Evolutionary conservation across 1,140 invertebrate species (phyloP), one percentile per base, ranked within the genome.

Genomic region (Chlorops oryzae): DNA sequence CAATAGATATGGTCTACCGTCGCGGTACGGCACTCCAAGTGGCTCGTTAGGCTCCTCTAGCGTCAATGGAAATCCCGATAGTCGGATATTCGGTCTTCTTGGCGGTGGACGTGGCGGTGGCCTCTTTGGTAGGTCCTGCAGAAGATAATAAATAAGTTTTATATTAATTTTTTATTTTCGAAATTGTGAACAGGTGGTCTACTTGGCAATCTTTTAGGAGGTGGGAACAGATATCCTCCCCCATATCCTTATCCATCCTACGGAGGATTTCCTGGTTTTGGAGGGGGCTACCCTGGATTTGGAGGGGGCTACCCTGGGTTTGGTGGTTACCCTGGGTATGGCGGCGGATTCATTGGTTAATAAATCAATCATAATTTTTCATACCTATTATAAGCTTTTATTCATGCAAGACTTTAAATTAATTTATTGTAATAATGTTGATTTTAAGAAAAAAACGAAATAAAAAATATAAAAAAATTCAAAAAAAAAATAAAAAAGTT

Each of bases 41-140:
- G 47, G 5, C 10, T 9, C 9, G 9, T 7, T 7, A 10, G 10
- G 34, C 13, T 10, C 42, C 18, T 18, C 44, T 28, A 43, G 37
- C 15, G 50, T 10, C 27, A 9, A 37, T 18, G 50, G 13, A n/a
- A 9, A 18, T 10, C 63, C 60, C 1, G 45, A 63, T n/a, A 65
- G 61, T 54, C 63, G 63, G 12, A 66, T 65, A 12, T 24, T 59
- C 3, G 52, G 52, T 17, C 12, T 63, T 13, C 32, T 63, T 3
- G 61, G 59, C n/a, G 58, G 59, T 5, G 54, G 55, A 13, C 48
- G 56, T 2, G 53, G 58, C 3, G 58, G 59, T 1, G 59, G 59
- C 23, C 32, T 45, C 13, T 15, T 45, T 25, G 43, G 43, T 20
- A 24, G 20, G 3, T 20, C 18, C 6, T 39, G n/a, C n/a, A n/a